A percentile compares a stretch with the other conserved stretches of the same genome.
phyloP scores from a whole-genome alignment of 2,888 invertebrate genomes.

The Patella pellucida region DNA sequence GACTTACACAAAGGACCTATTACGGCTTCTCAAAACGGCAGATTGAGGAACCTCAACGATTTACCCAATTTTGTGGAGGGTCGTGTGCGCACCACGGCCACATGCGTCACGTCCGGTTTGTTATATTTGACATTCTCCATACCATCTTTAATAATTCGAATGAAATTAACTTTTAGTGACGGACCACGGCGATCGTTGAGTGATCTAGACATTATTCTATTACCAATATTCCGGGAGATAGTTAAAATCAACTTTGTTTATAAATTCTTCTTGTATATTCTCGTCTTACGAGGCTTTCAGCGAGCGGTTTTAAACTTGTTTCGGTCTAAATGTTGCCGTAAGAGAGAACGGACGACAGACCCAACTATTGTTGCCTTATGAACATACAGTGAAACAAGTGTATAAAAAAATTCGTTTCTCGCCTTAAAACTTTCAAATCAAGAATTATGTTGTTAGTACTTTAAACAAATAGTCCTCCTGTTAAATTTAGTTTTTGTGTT shows the following conservation, averaged over 20 bases:
- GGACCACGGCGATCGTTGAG: conserved; percentile 4
- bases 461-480: too few relatives aligned
- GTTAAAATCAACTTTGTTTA: conserved; percentile 24
- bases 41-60: conserved; percentile 4
- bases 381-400: not conserved
- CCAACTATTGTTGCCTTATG: conserved; percentile 3
- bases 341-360: not conserved
- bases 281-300: conserved; percentile 15
- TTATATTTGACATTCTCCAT: conserved; percentile 32
- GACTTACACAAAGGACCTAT: conserved; percentile 6
- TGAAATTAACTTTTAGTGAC: conserved; percentile 23
- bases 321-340: not conserved
- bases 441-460: too few relatives aligned
- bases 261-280: conserved; percentile 22
- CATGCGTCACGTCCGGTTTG: conserved; percentile 33
- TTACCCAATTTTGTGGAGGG: conserved; percentile 31
- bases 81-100: conserved; percentile 19
- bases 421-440: too few relatives aligned
- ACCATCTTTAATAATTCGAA: conserved; percentile 31
- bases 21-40: not conserved
- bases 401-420: too few relatives aligned
- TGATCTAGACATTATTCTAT: conserved; percentile 19
- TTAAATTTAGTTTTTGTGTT: too few relatives aligned
- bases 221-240: conserved; percentile 30
- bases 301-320: conserved; percentile 2